Conservation (phyloP, 2,888 invertebrate genomes). For the Caenorhabditis imperialis region DNA sequence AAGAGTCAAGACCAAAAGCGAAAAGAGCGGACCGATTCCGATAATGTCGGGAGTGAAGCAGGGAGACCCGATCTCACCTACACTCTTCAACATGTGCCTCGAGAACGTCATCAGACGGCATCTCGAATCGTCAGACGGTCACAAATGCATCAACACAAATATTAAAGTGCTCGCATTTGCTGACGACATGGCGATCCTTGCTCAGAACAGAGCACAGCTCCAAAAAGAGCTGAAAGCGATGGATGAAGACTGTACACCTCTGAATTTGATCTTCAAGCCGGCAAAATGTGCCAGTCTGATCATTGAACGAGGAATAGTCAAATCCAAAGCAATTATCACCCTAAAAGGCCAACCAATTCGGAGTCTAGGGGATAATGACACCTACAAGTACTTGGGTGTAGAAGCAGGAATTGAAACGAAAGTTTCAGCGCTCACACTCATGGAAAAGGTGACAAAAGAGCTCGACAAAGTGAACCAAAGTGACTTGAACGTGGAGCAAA, state of each 20-base stretch:
- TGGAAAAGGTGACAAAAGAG: constrained; percentile 5
- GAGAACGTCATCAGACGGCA: constrained; percentile 66
- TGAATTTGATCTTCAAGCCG: constrained; percentile 42
- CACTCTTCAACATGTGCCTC: constrained; percentile 77
- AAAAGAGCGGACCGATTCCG: constrained; percentile 40
- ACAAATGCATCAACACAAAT: background rate
- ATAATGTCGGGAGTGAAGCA: constrained; percentile 75
- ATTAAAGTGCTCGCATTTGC: constrained; percentile 45
- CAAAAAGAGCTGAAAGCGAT: constrained; percentile 2
- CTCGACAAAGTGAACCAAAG: background rate
- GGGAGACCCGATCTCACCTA: constrained; percentile 77
- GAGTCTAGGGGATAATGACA: background rate
- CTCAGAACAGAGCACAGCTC: background rate
- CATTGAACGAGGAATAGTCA: background rate
- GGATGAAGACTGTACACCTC: constrained; percentile 6
- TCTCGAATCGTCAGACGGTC: background rate
- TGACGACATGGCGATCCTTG: constrained; percentile 42
- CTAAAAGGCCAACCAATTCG: background rate
- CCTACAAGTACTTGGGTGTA: constrained; percentile 29
- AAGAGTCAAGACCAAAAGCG: constrained; percentile 10
- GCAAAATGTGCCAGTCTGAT: constrained; percentile 41
- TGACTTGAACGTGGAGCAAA: constrained; percentile 28
- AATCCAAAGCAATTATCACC: background rate
- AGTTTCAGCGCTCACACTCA: background rate
- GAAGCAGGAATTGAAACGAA: constrained; percentile 3